Percentiles rank a stretch among this genome's conserved stretches.
These are phyloP conservation scores for Schizothorax lantsangensis DNA, from an alignment of 2,797 vertebrate species.

Conservation along the genomic window DNA sequence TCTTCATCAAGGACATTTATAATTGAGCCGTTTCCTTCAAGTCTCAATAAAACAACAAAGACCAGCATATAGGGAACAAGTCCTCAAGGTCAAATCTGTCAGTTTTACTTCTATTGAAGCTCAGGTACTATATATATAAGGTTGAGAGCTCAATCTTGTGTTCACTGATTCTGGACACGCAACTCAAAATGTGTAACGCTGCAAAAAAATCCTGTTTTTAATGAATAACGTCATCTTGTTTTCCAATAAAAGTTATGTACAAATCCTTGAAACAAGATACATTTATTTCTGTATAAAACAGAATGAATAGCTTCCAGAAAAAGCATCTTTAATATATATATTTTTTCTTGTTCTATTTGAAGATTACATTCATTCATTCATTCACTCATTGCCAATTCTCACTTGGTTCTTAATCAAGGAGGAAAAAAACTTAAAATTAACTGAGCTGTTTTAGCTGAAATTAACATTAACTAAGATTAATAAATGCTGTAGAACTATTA, in stretches of 20 bases:
- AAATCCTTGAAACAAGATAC: not conserved
- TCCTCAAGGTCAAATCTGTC: not conserved
- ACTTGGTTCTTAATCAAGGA: not conserved
- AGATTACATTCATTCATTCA: not conserved
- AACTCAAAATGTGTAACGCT: not conserved
- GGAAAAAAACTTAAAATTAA: not conserved
- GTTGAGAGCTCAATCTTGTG: not conserved
- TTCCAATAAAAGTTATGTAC: not conserved
- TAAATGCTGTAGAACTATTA: too few species aligned
- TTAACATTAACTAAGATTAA: too few species aligned
- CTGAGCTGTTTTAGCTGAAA: too few species aligned
- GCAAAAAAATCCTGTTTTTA: not conserved
- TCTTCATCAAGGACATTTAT: constrained; percentile 2
- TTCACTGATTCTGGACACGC: not conserved
- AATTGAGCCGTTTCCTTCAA: constrained; percentile 12
- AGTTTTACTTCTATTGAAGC: constrained; percentile 3
- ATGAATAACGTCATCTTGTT: not conserved
- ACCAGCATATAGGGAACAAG: not conserved
- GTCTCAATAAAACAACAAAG: constrained; percentile 24
- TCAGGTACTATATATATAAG: not conserved
- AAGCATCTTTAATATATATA: not conserved
- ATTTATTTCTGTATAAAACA: not conserved
- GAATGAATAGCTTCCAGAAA: not conserved
- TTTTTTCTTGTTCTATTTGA: not conserved
- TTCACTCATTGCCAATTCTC: not conserved